A percentile compares a stretch with the other conserved stretches of the same genome.
These are phyloP conservation scores for Spinibarbus caldwelli DNA, from an alignment of 2,797 vertebrate species.

Conservation along the genomic window DNA sequence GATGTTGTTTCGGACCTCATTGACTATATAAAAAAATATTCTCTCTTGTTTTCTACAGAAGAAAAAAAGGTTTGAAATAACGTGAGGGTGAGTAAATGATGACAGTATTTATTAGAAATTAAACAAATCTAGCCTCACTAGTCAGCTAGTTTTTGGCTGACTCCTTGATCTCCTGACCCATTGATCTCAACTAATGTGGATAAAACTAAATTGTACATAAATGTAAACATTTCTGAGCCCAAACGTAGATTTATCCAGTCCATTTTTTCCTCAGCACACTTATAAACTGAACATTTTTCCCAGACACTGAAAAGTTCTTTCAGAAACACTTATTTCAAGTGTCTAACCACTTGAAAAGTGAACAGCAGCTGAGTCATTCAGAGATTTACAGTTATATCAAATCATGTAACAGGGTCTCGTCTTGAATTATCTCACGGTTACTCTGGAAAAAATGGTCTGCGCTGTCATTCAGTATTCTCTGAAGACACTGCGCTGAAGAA, in stretches of 20 bases:
- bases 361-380: slow-evolving; percentile 21
- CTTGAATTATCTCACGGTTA: neutral
- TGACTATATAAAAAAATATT: neutral
- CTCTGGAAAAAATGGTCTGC: neutral
- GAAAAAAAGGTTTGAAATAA: too few species aligned
- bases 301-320: neutral
- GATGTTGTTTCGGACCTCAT: neutral
- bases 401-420: neutral
- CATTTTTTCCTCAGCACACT: neutral
- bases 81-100: too few species aligned
- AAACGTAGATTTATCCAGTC: neutral
- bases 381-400: slow-evolving; percentile 19
- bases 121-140: neutral
- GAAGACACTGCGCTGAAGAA: neutral
- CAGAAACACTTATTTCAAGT: neutral
- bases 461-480: neutral
- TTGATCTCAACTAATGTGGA: neutral
- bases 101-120: too few species aligned
- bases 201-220: neutral
- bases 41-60: neutral
- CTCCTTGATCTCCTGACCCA: neutral
- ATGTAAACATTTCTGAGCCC: neutral
- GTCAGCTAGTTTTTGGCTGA: neutral
- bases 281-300: neutral
- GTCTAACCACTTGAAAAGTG: slow-evolving; percentile 30